phyloP scores from a whole-genome alignment of 2,113 vertebrate species.

The Heloderma charlesbogerti region DNA sequence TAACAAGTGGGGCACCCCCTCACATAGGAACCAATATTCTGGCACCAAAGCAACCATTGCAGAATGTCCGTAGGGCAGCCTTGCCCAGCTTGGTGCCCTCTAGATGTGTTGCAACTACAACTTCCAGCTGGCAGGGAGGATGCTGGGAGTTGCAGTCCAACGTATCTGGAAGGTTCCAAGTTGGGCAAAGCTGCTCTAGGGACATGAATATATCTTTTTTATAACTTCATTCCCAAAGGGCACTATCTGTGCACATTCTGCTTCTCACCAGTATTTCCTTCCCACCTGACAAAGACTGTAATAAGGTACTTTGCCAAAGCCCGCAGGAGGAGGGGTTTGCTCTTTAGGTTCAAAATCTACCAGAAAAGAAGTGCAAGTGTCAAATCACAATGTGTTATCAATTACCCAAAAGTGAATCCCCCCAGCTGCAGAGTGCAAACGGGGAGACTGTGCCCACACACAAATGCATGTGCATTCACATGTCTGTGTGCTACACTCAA shows the following conservation, averaged over 20 bases:
- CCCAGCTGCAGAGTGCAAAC: neutral
- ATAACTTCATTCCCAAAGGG: too few relatives aligned
- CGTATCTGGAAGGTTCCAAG: too few relatives aligned
- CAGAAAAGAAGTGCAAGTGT: neutral
- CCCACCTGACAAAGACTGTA: neutral
- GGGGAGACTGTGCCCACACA: neutral
- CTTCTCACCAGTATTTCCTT: too few relatives aligned
- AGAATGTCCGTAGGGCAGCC: too few relatives aligned
- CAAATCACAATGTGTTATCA: neutral
- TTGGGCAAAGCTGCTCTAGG: too few relatives aligned
- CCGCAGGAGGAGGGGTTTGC: neutral
- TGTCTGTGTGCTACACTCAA: neutral
- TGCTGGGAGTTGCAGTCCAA: neutral
- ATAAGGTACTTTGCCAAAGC: neutral
- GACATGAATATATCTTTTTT: too few relatives aligned
- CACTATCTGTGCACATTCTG: too few relatives aligned
- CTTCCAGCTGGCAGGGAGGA: neutral
- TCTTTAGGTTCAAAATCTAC: neutral
- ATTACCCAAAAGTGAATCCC: neutral
- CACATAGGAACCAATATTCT: too few relatives aligned
- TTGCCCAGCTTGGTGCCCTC: too few relatives aligned
- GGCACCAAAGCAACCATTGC: too few relatives aligned
- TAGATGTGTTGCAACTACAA: neutral
- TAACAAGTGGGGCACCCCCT: too few relatives aligned
- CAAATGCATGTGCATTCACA: neutral